phyloP scores from a whole-genome alignment of 1,140 invertebrate genomes.

The Brachionus koreanus region DNA sequence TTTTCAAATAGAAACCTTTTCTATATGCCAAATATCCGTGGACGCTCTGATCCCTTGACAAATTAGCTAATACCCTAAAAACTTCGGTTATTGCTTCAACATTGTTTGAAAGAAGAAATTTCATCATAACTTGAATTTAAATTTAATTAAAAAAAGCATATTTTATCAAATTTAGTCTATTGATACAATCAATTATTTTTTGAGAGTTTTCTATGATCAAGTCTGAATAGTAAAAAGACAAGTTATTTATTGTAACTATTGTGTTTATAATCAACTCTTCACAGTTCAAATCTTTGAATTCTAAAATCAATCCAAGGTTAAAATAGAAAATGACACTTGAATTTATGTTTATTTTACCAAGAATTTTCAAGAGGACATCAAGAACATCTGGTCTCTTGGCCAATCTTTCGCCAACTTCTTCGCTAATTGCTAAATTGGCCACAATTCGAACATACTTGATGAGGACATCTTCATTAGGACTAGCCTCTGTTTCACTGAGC shows the following conservation, averaged over 20 bases:
- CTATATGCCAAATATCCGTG: conserved; percentile 62
- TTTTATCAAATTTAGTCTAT: conserved; percentile 41
- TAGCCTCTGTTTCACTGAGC: neutral
- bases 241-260: conserved; percentile 67
- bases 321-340: conserved; percentile 56
- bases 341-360: conserved; percentile 53
- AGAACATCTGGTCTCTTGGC: conserved; percentile 59
- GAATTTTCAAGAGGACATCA: conserved; percentile 58
- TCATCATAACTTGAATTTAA: conserved; percentile 54
- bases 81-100: conserved; percentile 65
- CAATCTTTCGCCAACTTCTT: conserved; percentile 65
- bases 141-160: conserved; percentile 37
- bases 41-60: conserved; percentile 64
- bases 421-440: conserved; percentile 70
- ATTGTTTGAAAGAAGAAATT: conserved; percentile 59
- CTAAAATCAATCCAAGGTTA: conserved; percentile 49
- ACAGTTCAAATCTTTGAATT: conserved; percentile 60
- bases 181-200: conserved; percentile 54
- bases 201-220: conserved; percentile 47
- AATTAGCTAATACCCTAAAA: conserved; percentile 66
- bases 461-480: conserved; percentile 52
- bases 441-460: conserved; percentile 67
- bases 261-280: conserved; percentile 66
- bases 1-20: conserved; percentile 55
- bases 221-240: conserved; percentile 62